phyloP scores from a whole-genome alignment of 2,888 invertebrate genomes.

The Leucophenga maculata region DNA sequence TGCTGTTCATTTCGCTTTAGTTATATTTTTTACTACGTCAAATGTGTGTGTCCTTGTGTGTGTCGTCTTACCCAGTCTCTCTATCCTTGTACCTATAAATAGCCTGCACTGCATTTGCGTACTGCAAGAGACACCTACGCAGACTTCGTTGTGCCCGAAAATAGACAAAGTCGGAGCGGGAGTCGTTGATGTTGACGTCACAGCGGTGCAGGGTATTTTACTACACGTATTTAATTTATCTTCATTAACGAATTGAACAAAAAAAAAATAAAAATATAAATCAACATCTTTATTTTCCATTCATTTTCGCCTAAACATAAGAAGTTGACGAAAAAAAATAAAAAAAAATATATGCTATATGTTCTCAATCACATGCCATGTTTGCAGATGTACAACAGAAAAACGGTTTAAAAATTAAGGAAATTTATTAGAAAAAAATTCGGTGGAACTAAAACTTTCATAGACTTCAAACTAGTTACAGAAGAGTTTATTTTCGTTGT shows the following conservation, averaged over 20 bases:
- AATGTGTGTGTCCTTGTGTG: constrained; percentile 69
- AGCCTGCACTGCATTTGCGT: constrained; percentile 11
- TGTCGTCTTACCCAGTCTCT: constrained; percentile 66
- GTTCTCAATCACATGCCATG: too few relatives aligned
- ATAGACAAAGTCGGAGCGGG: neutral
- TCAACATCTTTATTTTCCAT: constrained; percentile 5
- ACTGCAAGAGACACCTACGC: neutral
- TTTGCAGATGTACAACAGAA: too few relatives aligned
- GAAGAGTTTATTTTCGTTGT: too few relatives aligned
- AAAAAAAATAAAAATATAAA: neutral
- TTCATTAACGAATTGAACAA: too few relatives aligned
- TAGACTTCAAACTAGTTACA: too few relatives aligned
- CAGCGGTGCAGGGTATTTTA: constrained; percentile 18
- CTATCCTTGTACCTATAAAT: constrained; percentile 27
- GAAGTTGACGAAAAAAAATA: neutral
- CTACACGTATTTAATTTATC: constrained; percentile 16
- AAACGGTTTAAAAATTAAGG: too few relatives aligned
- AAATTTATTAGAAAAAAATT: too few relatives aligned
- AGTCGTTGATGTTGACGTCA: neutral
- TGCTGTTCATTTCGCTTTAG: constrained; percentile 20
- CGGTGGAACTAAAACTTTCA: too few relatives aligned
- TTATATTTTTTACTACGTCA: constrained; percentile 13
- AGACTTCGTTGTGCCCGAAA: neutral
- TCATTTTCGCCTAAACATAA: constrained; percentile 14
- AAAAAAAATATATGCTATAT: neutral